Evolutionary conservation across 1,140 invertebrate genomes (phyloP).

Genomic region (Sogatella furcifera): DNA sequence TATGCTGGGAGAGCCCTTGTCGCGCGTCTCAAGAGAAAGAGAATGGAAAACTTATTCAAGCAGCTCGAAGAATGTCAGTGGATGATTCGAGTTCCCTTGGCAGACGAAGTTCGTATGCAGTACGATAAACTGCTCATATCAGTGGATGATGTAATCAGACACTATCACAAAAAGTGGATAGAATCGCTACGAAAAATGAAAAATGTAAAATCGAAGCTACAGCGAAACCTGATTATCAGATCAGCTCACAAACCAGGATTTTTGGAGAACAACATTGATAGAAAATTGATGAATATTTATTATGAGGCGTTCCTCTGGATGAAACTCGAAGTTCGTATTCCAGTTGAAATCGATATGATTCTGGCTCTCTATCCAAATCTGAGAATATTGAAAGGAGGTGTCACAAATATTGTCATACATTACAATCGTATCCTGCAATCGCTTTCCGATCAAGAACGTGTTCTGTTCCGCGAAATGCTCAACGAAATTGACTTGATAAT

Average conservation of each 20-base stretch:
- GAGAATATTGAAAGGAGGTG: conserved; percentile 56
- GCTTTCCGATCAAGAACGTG: conserved; percentile 41
- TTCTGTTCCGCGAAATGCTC: conserved; percentile 45
- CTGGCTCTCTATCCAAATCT: conserved; percentile 51
- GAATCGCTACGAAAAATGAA: background rate
- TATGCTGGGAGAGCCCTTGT: conserved; percentile 57
- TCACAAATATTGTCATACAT: conserved; percentile 58
- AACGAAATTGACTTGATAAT: conserved; percentile 57
- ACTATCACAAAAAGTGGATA: conserved; percentile 54
- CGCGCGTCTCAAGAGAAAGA: conserved; percentile 46
- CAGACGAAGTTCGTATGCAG: conserved; percentile 55
- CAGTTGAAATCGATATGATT: conserved; percentile 41
- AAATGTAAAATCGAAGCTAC: background rate
- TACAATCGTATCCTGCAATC: conserved; percentile 61
- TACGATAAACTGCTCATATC: conserved; percentile 50
- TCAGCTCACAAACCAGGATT: conserved; percentile 48
- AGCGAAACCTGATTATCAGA: conserved; percentile 57
- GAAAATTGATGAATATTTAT: conserved; percentile 45
- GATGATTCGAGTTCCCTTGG: conserved; percentile 53
- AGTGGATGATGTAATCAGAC: conserved; percentile 49
- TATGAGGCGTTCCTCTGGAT: conserved; percentile 59
- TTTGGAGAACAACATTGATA: conserved; percentile 70
- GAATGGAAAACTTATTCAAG: conserved; percentile 37
- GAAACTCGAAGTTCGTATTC: conserved; percentile 50
- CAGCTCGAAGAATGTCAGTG: conserved; percentile 56